Conservation (phyloP, 2,888 invertebrate genomes). For the Cephus pygmeus region DNA sequence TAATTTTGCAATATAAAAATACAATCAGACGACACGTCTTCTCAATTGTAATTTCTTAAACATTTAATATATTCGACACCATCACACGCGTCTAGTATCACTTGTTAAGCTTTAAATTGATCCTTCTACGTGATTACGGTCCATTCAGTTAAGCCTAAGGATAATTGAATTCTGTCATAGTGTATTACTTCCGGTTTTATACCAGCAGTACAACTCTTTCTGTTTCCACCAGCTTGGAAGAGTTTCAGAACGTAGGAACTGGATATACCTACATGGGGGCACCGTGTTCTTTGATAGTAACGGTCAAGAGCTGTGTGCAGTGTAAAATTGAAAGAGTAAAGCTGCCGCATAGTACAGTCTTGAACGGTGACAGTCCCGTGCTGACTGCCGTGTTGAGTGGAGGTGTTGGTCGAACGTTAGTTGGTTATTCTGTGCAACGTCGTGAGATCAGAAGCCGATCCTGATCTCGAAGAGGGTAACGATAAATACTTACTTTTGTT, state of each 20-base stretch:
- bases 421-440: background rate
- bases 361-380: slow-evolving; percentile 39
- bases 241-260: background rate
- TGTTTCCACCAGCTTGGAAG: background rate
- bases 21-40: background rate
- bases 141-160: background rate
- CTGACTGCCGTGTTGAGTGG: slow-evolving; percentile 39
- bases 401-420: slow-evolving; percentile 12
- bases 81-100: background rate
- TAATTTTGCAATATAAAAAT: background rate
- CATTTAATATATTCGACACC: background rate
- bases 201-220: background rate
- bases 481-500: background rate
- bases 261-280: background rate
- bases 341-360: slow-evolving; percentile 1
- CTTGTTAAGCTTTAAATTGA: background rate
- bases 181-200: background rate
- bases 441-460: background rate
- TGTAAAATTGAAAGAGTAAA: background rate
- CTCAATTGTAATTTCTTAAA: background rate
- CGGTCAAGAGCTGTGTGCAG: background rate
- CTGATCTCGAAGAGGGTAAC: background rate
- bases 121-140: background rate
- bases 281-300: background rate
- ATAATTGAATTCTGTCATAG: background rate